Base-by-base conservation (phyloP, 1,140 invertebrate species). In the Lycorma delicatula region DNA sequence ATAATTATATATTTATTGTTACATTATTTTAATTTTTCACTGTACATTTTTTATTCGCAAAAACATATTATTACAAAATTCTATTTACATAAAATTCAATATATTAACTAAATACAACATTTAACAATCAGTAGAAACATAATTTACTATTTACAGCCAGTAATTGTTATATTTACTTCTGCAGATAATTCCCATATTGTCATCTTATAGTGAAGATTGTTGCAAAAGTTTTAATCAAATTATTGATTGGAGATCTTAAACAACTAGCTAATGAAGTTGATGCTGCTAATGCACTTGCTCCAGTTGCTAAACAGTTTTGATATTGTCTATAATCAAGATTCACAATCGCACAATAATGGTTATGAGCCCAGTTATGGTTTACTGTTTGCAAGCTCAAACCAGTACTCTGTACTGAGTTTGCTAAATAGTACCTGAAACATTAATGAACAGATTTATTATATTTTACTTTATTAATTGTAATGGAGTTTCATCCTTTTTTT, bases 331-430 rank as follows among this genome's bases (percentile, higher is more conserved):
- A 85, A 72, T 89, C 86, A 11, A 91, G 75, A 12, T 87, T 75
- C 0, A 85, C 89, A 57, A 92, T 88, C 20, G 88, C 85, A 69
- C 89, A 93, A 69, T 84, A 87, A 70, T 93, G 89, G 11, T 23
- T 50, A n/a, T 57, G 46, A 18, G 56, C 56, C 18, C 22, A 29
- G 11, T 18, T 18, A 28, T 82, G 80, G 59, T 84, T 79, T 20
- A 48, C 53, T 50, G 29, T 80, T 80, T 69, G 88, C 89, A 18
- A 79, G 76, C 9, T 79, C 89, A 16, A 18, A 66, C 60, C 16
- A 69, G 67, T 54, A 5, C 31, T 63, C 71, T 79, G 77, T 1
- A 91, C 84, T 0, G 85, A 80, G 70, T 89, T 89, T 46, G 83
- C 85, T 12, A 73, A 70, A 66, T 84, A 83, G 69, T 89, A 89